phyloP scores from a whole-genome alignment of 2,797 vertebrate species.

The Brachymystax lenok region DNA sequence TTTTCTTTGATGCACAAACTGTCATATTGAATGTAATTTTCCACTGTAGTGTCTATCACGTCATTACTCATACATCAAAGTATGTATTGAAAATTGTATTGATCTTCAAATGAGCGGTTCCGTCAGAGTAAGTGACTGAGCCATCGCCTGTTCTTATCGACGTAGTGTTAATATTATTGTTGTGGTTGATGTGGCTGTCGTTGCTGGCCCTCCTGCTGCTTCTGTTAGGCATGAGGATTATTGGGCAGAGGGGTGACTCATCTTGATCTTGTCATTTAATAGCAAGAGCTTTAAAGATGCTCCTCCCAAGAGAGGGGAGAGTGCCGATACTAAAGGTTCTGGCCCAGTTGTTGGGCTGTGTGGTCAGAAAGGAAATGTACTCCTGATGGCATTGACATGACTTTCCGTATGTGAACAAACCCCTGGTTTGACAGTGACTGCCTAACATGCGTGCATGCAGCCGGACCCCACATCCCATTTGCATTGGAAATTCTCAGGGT shows the following conservation, averaged over 20 bases:
- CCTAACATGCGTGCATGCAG: neutral
- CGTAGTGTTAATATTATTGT: neutral
- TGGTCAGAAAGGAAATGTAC: neutral
- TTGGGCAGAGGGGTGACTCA: neutral
- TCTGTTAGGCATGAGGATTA: too few species aligned
- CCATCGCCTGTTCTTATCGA: neutral
- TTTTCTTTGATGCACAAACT: conserved; percentile 35
- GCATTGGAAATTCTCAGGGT: neutral
- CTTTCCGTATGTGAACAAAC: neutral
- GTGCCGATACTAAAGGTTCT: neutral
- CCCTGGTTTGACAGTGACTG: neutral
- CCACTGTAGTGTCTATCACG: conserved; percentile 27
- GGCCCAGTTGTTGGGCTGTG: neutral
- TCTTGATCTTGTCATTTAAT: neutral
- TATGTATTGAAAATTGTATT: neutral
- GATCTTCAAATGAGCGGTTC: neutral
- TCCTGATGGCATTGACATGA: neutral
- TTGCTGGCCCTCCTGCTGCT: too few species aligned
- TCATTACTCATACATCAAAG: neutral
- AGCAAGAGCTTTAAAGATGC: neutral
- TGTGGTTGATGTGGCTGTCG: neutral
- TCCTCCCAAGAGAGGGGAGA: neutral
- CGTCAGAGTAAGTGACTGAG: neutral
- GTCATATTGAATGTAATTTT: conserved; percentile 42
- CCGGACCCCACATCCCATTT: neutral